Base-by-base conservation (phyloP, 2,888 invertebrate genomes). In the Tenthredo amoena region DNA sequence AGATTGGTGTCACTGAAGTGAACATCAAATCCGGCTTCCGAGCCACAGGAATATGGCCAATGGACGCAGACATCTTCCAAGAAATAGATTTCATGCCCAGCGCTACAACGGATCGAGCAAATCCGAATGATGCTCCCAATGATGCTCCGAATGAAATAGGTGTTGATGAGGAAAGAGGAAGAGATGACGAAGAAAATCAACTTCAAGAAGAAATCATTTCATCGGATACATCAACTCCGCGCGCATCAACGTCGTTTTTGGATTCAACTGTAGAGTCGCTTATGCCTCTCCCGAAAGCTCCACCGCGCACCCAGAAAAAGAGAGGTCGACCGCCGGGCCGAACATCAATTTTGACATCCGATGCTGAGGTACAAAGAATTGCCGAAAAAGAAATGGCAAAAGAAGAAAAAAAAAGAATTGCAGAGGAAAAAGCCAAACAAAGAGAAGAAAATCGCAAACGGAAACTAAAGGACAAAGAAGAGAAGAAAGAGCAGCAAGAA, bases 31-130 rank as follows among this genome's bases (percentile, higher is more conserved):
- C 37, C 37, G 37, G 37, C 37, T 37, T 37, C 37, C 37, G 37
- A 37, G 37, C 88, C 82, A 88, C 89, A 47, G 92, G 91, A 34
- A 91, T 91, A 58, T 91, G 86, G 83, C 91, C 91, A 79, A 91
- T 90, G 68, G 89, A 92, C 86, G 85, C 89, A 43, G 86, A 90
- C 83, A 87, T 90, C 82, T 91, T 92, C 76, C 87, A 88, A 71
- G 91, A 92, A 34, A 86, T 87, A 31, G 90, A 91, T 86, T 91
- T 90, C 81, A 82, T 89, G 84, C 84, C 89, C 40, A 86, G 88
- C 58, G 86, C 86, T 77, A 89, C 90, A 26, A 89, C 89, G 62
- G 89, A 89, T 83, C 72, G 86, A 74, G 72, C 71, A 85, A 86
- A 81, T 85, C 40, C 6, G 40, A 40, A 40, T 40, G 40, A 40